phyloP scores from a whole-genome alignment of 2,797 vertebrate genomes.

The Sebastiscus albofasciatus region DNA sequence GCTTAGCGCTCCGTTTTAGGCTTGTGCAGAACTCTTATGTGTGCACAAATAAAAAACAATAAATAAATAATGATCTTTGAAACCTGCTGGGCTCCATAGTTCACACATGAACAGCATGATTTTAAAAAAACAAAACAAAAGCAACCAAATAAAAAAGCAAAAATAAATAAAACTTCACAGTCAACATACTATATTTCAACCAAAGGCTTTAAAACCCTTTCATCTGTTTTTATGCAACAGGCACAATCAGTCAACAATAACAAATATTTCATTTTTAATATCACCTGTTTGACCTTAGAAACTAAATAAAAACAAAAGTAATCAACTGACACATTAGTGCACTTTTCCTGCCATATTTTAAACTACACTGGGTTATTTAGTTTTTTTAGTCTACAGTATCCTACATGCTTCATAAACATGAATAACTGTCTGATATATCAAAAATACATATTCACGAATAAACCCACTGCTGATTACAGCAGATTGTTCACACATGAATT shows the following conservation, averaged over 20 bases:
- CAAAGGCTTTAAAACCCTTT: neutral
- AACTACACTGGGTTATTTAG: slow-evolving; percentile 5
- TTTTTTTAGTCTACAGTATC: slow-evolving; percentile 12
- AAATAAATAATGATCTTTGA: neutral
- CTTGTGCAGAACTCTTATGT: neutral
- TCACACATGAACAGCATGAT: neutral
- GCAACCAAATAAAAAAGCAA: neutral
- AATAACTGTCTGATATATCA: slow-evolving; percentile 13
- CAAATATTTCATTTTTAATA: slow-evolving; percentile 5
- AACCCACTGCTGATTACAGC: slow-evolving; percentile 1
- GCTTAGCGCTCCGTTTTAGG: too few relatives aligned
- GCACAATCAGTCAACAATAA: slow-evolving; percentile 12
- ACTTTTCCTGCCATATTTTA: slow-evolving; percentile 8
- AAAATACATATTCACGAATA: slow-evolving; percentile 22
- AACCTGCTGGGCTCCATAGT: slow-evolving; percentile 4
- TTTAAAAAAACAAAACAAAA: neutral
- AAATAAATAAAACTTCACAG: neutral
- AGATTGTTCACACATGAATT: neutral
- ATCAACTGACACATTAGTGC: slow-evolving; percentile 23
- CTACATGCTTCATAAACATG: slow-evolving; percentile 28
- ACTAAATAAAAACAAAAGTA: neutral
- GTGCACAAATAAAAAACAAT: neutral
- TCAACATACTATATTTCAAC: slow-evolving; percentile 8
- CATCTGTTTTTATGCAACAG: slow-evolving; percentile 19
- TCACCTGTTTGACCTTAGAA: neutral